Evolutionary conservation across 2,888 invertebrate species (phyloP).

Genomic region (Electrophaes corylata): DNA sequence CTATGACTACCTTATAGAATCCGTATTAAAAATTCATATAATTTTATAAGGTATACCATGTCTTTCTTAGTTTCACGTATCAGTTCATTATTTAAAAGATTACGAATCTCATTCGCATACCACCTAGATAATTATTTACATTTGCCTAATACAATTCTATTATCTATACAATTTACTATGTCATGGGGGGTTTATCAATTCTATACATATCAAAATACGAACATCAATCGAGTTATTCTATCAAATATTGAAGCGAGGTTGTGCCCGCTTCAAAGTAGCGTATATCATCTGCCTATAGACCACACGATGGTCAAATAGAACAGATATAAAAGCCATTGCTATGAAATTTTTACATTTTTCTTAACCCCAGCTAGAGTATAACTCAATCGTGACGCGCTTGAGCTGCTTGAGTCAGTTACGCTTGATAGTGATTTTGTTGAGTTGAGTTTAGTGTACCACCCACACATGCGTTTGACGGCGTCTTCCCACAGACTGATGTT

Average conservation of each 20-base stretch:
- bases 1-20: not conserved
- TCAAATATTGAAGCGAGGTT: constrained; percentile 12
- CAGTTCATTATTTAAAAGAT: constrained; percentile 3
- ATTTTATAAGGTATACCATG: constrained; percentile 1
- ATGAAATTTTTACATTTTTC: constrained; percentile 56
- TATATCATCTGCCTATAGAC: constrained; percentile 66
- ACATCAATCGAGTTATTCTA: not conserved
- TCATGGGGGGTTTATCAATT: not conserved
- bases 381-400: constrained; percentile 53
- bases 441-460: constrained; percentile 76
- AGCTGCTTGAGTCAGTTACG: constrained; percentile 51
- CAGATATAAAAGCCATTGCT: constrained; percentile 71
- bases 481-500: constrained; percentile 82
- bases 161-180: constrained; percentile 8
- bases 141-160: constrained; percentile 1
- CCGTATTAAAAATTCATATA: not conserved
- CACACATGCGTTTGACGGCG: constrained; percentile 82
- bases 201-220: not conserved
- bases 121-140: constrained; percentile 1
- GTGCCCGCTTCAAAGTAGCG: constrained; percentile 32
- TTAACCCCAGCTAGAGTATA: constrained; percentile 51
- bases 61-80: not conserved
- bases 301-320: constrained; percentile 57
- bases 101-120: constrained; percentile 13
- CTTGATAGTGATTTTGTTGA: constrained; percentile 38